phyloP scores from a whole-genome alignment of 2,888 invertebrate genomes.

The Hydraecia micacea region DNA sequence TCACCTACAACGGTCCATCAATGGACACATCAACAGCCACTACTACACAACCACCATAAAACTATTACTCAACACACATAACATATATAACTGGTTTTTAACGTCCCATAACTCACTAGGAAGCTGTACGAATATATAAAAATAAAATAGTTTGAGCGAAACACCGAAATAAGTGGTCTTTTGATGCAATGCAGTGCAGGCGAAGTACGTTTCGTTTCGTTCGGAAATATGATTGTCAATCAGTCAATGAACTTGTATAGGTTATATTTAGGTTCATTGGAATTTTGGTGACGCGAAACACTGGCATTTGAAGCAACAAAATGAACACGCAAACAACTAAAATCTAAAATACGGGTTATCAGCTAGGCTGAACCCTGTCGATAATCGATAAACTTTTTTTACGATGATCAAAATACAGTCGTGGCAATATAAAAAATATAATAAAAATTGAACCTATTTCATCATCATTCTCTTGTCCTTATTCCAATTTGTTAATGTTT shows the following conservation, averaged over 20 bases:
- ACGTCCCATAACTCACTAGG: conserved; percentile 59
- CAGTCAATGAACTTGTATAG: conserved; percentile 65
- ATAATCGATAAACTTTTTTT: not conserved
- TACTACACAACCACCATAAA: conserved; percentile 53
- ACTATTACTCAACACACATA: conserved; percentile 53
- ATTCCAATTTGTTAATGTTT: not conserved
- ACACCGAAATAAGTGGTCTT: conserved; percentile 63
- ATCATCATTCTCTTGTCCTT: not conserved
- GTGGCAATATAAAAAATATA: not conserved
- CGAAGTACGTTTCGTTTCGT: conserved; percentile 69
- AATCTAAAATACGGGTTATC: not conserved
- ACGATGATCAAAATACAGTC: not conserved
- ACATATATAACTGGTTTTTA: conserved; percentile 51
- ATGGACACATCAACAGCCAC: conserved; percentile 75
- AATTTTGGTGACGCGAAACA: conserved; percentile 48
- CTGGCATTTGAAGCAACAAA: conserved; percentile 28
- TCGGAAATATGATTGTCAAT: conserved; percentile 70
- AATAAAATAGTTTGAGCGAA: conserved; percentile 69
- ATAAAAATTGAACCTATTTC: not conserved
- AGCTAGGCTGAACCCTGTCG: not conserved
- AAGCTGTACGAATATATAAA: conserved; percentile 51
- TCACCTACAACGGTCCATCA: conserved; percentile 62
- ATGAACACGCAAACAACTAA: not conserved
- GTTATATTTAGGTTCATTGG: conserved; percentile 45
- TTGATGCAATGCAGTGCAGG: conserved; percentile 66